phyloP scores from a whole-genome alignment of 2,113 vertebrate species.

The Phrynocephalus versicolor region DNA sequence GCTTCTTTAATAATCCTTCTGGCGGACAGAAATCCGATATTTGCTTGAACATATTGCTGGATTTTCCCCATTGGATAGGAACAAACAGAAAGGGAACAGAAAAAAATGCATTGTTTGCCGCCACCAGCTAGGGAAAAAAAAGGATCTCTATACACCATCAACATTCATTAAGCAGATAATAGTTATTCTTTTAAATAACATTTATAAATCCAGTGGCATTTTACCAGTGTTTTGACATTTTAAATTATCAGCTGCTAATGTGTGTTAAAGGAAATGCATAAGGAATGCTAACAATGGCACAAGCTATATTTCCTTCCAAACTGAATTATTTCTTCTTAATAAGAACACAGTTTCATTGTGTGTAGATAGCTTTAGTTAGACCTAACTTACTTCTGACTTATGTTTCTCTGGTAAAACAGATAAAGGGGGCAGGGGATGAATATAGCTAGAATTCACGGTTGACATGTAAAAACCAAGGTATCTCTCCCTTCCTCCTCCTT shows the following conservation, averaged over 20 bases:
- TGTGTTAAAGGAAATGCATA: slow-evolving; percentile 9
- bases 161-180: neutral
- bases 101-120: neutral
- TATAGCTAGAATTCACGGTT: slow-evolving; percentile 6
- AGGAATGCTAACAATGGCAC: slow-evolving; percentile 8
- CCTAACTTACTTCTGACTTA: slow-evolving; percentile 15
- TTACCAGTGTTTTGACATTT: neutral
- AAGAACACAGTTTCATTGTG: neutral
- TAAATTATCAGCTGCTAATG: neutral
- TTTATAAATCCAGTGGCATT: slow-evolving; percentile 24
- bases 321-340: slow-evolving; percentile 12
- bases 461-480: neutral
- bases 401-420: slow-evolving; percentile 13
- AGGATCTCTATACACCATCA: slow-evolving; percentile 1
- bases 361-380: slow-evolving; percentile 20
- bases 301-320: neutral
- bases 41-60: neutral
- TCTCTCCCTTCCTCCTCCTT: neutral
- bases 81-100: neutral
- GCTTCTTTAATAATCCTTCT: neutral
- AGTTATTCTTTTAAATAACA: slow-evolving; percentile 21
- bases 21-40: neutral
- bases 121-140: neutral
- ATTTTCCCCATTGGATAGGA: neutral
- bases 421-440: neutral